These are phyloP conservation scores for Hormiphora californensis DNA, from an alignment of 37 sponge, comb jelly and placozoan species.

Conservation along the genomic window DNA sequence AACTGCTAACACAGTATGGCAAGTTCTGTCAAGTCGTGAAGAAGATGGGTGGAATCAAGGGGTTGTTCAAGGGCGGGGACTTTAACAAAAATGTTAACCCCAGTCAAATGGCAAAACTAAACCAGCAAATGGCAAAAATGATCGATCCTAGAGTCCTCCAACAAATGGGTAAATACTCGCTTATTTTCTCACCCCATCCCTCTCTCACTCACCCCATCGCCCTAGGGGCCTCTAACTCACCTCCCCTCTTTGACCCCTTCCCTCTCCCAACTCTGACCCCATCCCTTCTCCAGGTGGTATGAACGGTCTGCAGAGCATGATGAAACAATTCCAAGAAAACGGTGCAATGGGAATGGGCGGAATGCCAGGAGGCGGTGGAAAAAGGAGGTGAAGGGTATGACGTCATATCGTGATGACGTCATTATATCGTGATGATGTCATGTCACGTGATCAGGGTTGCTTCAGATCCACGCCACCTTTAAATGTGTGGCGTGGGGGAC, in stretches of 20 bases:
- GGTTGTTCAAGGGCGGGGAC: constrained; percentile 94
- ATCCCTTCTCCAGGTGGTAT: constrained; percentile 66
- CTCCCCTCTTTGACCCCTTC: not conserved
- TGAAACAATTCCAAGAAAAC: constrained; percentile 80
- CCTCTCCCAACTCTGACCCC: not conserved
- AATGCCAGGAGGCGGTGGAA: constrained; percentile 44
- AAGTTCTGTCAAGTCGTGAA: constrained; percentile 91
- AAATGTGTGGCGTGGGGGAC: too few relatives aligned
- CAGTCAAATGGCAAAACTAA: constrained; percentile 87
- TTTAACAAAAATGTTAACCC: constrained; percentile 88
- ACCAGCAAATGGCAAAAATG: constrained; percentile 93
- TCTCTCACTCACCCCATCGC: not conserved
- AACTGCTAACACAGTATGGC: constrained; percentile 77
- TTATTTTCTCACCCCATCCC: not conserved
- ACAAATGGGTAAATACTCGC: constrained; percentile 81
- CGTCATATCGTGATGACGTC: too few relatives aligned
- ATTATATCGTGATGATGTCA: too few relatives aligned
- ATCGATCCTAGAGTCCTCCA: constrained; percentile 89
- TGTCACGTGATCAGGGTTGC: too few relatives aligned
- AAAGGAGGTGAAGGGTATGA: not conserved
- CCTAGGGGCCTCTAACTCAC: not conserved
- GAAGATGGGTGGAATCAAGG: constrained; percentile 99
- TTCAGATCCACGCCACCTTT: too few relatives aligned
- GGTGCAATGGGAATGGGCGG: constrained; percentile 30
- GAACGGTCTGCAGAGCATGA: constrained; percentile 87